Evolutionary conservation across 1,140 invertebrate genomes (phyloP).

Genomic region (Lethrus apterus): DNA sequence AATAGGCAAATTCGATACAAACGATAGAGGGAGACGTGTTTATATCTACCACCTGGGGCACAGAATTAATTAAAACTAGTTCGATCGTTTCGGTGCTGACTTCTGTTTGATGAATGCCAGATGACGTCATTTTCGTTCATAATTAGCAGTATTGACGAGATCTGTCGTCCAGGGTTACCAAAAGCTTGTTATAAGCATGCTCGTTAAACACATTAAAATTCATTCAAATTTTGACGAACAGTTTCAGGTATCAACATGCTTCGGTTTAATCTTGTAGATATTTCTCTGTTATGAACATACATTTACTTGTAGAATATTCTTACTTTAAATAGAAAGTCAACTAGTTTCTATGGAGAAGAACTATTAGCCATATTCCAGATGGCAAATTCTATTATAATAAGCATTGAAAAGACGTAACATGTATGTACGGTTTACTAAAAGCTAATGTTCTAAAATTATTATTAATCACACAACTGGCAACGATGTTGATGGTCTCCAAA

Average conservation of each 20-base stretch:
- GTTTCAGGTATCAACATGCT: constrained; percentile 3
- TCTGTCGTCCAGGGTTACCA: constrained; percentile 6
- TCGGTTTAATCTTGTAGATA: too few species aligned
- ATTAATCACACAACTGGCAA: too few species aligned
- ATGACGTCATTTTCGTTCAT: constrained; percentile 7
- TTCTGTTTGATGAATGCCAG: constrained; percentile 11
- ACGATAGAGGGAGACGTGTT: constrained; percentile 1
- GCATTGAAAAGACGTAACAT: too few species aligned
- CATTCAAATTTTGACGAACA: constrained; percentile 7
- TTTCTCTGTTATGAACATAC: too few species aligned
- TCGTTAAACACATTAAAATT: constrained; percentile 8
- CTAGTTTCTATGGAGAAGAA: too few species aligned
- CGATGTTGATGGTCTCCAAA: too few species aligned
- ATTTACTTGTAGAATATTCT: too few species aligned
- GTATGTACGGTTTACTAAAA: too few species aligned
- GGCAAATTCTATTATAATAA: too few species aligned
- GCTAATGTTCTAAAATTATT: too few species aligned
- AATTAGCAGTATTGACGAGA: constrained; percentile 8
- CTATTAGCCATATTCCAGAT: too few species aligned
- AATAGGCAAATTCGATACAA: background rate
- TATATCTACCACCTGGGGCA: constrained; percentile 10
- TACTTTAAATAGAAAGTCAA: too few species aligned
- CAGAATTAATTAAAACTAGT: constrained; percentile 13
- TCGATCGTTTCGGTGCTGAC: constrained; percentile 7
- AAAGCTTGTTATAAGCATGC: constrained; percentile 5